phyloP scores from a whole-genome alignment of 2,113 vertebrate species.

The Meriones unguiculatus region DNA sequence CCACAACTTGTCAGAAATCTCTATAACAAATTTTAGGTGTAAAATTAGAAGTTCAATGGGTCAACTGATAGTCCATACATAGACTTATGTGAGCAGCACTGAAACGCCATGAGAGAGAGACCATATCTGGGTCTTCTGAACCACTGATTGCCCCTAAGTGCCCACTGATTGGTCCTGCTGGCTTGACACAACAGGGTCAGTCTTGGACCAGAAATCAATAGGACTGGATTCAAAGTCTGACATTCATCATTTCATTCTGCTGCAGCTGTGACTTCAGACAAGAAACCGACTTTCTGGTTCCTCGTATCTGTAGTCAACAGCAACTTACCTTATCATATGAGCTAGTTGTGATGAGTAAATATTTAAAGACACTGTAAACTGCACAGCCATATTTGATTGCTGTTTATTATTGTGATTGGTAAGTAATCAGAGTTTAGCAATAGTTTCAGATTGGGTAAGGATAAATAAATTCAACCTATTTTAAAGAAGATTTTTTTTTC shows the following conservation, averaged over 20 bases:
- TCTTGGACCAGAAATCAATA: background rate
- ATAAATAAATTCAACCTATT: background rate
- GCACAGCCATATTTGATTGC: background rate
- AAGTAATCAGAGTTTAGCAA: background rate
- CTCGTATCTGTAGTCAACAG: constrained; percentile 1
- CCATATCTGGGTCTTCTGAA: background rate
- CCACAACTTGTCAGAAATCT: background rate
- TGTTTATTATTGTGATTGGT: constrained; percentile 30
- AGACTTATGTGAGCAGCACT: background rate
- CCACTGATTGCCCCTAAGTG: background rate
- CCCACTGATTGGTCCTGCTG: background rate
- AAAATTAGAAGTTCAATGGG: background rate
- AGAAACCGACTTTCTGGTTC: background rate
- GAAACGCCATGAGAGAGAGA: background rate
- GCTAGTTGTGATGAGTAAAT: background rate
- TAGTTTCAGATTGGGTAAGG: constrained; percentile 7
- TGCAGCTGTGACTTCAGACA: background rate
- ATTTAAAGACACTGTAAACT: constrained; percentile 4
- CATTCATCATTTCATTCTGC: background rate
- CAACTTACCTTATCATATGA: background rate
- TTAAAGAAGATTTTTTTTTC: constrained; percentile 13
- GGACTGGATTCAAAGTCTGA: background rate
- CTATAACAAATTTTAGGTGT: background rate
- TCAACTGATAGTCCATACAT: background rate
- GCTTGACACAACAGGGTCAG: background rate